A percentile compares a stretch with the other conserved stretches of the same genome.
Evolutionary conservation across 2,888 invertebrate genomes (phyloP).

Genomic region (Carcina quercana): DNA sequence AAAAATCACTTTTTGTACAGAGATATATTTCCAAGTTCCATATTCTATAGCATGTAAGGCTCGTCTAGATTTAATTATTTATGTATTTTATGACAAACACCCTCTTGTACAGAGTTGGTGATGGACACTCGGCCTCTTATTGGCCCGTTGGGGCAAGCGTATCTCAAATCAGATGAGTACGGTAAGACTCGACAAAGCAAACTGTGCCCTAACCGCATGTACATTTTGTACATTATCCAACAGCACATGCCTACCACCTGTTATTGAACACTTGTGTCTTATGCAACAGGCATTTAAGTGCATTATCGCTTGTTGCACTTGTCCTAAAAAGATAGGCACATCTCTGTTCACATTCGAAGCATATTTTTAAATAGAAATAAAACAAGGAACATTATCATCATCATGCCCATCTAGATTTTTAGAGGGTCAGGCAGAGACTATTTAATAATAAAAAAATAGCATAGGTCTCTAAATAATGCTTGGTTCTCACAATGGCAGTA

Average conservation of each 20-base stretch:
- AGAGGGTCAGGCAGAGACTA: too few species aligned
- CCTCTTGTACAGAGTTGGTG: conserved; percentile 75
- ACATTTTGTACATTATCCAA: conserved; percentile 45
- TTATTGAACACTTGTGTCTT: conserved; percentile 40
- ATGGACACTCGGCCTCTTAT: conserved; percentile 85
- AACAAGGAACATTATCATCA: too few species aligned
- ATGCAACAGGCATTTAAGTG: conserved; percentile 37
- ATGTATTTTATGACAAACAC: too few species aligned
- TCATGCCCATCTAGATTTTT: too few species aligned
- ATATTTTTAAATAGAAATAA: too few species aligned
- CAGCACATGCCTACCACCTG: conserved; percentile 10
- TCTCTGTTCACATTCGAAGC: conserved; percentile 29
- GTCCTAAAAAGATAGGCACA: conserved; percentile 27
- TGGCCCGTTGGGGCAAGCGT: conserved; percentile 86
- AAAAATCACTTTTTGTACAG: too few species aligned
- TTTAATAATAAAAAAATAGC: too few species aligned
- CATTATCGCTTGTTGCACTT: conserved; percentile 23
- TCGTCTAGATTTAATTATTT: too few species aligned
- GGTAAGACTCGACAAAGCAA: conserved; percentile 75
- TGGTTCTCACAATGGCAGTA: too few species aligned
- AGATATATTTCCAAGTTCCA: too few species aligned
- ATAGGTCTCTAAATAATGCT: too few species aligned
- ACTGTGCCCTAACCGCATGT: conserved; percentile 63
- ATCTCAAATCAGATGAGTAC: conserved; percentile 88
- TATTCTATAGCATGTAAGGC: too few species aligned